Percentiles rank a stretch among this genome's conserved stretches.
phyloP scores from a whole-genome alignment of 1,140 invertebrate genomes.

The Linepithema humile region DNA sequence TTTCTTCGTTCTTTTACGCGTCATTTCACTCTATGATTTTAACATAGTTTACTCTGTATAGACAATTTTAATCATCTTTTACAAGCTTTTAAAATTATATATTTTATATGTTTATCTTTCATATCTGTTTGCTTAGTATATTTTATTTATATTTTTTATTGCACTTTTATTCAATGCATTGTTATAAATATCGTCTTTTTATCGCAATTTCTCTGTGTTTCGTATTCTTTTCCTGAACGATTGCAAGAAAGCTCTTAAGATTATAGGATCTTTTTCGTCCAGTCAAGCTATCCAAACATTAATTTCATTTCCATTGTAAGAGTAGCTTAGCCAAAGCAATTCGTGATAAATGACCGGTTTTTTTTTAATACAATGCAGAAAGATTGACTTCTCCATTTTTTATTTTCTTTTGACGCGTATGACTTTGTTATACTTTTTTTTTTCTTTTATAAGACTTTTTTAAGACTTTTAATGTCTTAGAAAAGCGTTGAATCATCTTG shows the following conservation, averaged over 20 bases:
- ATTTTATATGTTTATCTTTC: not conserved
- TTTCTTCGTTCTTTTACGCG: not conserved
- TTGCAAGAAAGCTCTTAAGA: conserved; percentile 67
- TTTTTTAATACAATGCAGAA: conserved; percentile 26
- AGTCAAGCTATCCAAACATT: conserved; percentile 54
- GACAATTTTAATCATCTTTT: not conserved
- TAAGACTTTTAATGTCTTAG: too few species aligned
- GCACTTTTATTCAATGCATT: not conserved
- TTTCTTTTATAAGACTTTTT: not conserved
- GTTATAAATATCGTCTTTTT: conserved; percentile 21
- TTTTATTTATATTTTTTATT: not conserved
- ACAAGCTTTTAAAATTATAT: not conserved
- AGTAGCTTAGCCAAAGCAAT: conserved; percentile 24
- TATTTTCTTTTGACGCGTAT: not conserved
- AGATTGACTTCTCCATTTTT: conserved; percentile 3
- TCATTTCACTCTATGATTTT: not conserved
- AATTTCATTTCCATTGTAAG: conserved; percentile 57
- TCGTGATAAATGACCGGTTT: conserved; percentile 35
- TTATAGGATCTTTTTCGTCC: conserved; percentile 52
- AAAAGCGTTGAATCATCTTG: too few species aligned
- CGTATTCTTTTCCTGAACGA: not conserved
- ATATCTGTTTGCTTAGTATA: not conserved
- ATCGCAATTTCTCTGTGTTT: not conserved
- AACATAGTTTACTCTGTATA: not conserved
- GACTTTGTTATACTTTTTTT: not conserved